A percentile compares a stretch with the other conserved stretches of the same genome.
phyloP scores from a whole-genome alignment of 1,140 invertebrate genomes.

The Anagrus nilaparvatae region DNA sequence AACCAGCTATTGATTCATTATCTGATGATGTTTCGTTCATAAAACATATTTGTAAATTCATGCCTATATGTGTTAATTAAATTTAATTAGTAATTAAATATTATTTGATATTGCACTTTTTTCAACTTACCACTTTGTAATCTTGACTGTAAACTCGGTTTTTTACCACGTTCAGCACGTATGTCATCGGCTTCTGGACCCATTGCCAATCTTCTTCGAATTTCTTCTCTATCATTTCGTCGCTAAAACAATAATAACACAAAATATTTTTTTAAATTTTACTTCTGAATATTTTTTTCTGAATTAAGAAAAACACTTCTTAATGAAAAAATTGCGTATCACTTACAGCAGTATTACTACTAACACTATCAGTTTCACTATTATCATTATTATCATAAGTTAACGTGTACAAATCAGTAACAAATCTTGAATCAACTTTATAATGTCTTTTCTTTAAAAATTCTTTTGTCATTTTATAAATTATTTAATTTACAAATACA shows the following conservation, averaged over 20 bases:
- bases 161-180: slow-evolving; percentile 55
- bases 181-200: slow-evolving; percentile 67
- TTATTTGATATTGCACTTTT: no score
- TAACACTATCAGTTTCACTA: no score
- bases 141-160: slow-evolving; percentile 77
- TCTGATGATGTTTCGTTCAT: slow-evolving; percentile 88
- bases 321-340: no score
- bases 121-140: slow-evolving; percentile 65
- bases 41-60: slow-evolving; percentile 90
- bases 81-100: no score
- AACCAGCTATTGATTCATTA: slow-evolving; percentile 60
- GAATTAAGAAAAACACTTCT: no score
- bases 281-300: no score
- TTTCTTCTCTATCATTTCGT: slow-evolving; percentile 85
- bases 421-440: slow-evolving; percentile 74
- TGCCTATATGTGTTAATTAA: no score
- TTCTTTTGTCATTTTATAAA: no score
- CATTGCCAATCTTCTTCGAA: slow-evolving; percentile 78
- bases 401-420: slow-evolving; percentile 72
- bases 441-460: slow-evolving; percentile 60
- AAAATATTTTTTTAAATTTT: slow-evolving; percentile 5
- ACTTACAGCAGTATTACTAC: no score
- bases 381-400: slow-evolving; percentile 71
- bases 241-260: slow-evolving; percentile 44
- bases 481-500: no score